Evolutionary conservation across 23 tunicate genomes (phyloP).

Genomic region (Oikopleura albicans): DNA sequence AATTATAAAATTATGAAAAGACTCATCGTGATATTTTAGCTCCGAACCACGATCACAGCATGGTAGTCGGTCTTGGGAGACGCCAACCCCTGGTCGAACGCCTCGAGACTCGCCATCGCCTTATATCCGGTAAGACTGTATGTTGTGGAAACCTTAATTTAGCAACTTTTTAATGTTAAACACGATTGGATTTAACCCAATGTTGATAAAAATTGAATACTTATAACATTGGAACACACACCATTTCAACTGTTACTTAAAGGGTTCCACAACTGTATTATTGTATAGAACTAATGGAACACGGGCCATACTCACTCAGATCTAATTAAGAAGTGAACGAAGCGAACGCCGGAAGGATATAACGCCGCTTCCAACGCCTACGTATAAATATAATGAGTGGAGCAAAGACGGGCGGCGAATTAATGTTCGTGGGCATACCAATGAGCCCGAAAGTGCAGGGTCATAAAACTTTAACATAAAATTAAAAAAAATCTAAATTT

Average conservation of each 20-base stretch:
- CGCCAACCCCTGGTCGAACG: constrained; percentile 26
- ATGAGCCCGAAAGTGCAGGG: constrained; percentile 17
- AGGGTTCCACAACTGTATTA: no score
- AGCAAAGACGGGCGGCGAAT: constrained; percentile 22
- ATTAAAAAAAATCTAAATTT: background rate
- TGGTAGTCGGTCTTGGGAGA: constrained; percentile 28
- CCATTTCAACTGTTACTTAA: no score
- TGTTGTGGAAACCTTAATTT: background rate
- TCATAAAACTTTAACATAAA: background rate
- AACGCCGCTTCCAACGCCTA: constrained; percentile 86
- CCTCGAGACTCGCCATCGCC: constrained; percentile 97
- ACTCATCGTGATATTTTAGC: no score
- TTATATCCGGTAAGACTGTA: constrained; percentile 22
- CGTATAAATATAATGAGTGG: constrained; percentile 91
- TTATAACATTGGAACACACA: constrained; percentile 7
- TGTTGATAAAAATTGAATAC: no score
- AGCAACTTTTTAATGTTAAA: background rate
- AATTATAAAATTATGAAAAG: no score
- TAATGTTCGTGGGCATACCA: constrained; percentile 20
- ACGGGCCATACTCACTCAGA: constrained; percentile 12
- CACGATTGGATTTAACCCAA: background rate
- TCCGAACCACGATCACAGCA: no score
- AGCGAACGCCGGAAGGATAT: constrained; percentile 12
- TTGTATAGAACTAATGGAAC: constrained; percentile 7
- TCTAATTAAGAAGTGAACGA: background rate